These are phyloP conservation scores for Melinaea menophilus DNA, from an alignment of 2,888 invertebrate species.

Conservation along the genomic window DNA sequence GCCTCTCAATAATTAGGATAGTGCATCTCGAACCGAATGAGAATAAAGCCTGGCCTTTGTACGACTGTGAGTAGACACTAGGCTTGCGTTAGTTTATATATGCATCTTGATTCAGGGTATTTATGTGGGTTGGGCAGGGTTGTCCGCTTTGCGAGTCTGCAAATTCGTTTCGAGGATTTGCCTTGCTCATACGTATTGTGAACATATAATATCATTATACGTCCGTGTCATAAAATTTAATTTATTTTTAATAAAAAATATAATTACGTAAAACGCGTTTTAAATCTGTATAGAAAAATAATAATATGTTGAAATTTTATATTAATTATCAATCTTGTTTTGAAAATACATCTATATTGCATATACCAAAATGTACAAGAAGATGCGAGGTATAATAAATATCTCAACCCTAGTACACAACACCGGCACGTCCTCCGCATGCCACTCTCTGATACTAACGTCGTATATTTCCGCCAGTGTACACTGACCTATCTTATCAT, in stretches of 20 bases:
- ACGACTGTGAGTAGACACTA: slow-evolving; percentile 48
- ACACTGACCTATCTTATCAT: slow-evolving; percentile 56
- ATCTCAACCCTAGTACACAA: slow-evolving; percentile 28
- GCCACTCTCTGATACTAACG: slow-evolving; percentile 62
- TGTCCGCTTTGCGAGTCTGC: slow-evolving; percentile 25
- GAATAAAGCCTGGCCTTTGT: slow-evolving; percentile 72
- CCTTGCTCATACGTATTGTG: neutral
- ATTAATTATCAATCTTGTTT: too few relatives aligned
- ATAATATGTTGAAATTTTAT: too few relatives aligned
- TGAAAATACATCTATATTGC: too few relatives aligned
- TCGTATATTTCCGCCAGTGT: slow-evolving; percentile 63
- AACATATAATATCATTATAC: too few relatives aligned
- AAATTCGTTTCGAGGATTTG: slow-evolving; percentile 1
- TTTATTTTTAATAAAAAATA: neutral
- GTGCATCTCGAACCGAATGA: slow-evolving; percentile 80
- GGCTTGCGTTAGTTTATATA: slow-evolving; percentile 39
- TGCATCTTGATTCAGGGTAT: slow-evolving; percentile 63
- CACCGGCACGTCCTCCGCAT: slow-evolving; percentile 54
- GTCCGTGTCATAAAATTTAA: neutral
- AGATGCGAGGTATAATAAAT: slow-evolving; percentile 9
- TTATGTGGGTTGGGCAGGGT: slow-evolving; percentile 43
- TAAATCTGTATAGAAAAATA: too few relatives aligned
- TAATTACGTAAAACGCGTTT: too few relatives aligned
- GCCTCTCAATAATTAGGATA: slow-evolving; percentile 77
- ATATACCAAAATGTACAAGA: neutral